Evolutionary conservation across 2,888 invertebrate genomes (phyloP).

Genomic region (Cryptocephalus primarius): DNA sequence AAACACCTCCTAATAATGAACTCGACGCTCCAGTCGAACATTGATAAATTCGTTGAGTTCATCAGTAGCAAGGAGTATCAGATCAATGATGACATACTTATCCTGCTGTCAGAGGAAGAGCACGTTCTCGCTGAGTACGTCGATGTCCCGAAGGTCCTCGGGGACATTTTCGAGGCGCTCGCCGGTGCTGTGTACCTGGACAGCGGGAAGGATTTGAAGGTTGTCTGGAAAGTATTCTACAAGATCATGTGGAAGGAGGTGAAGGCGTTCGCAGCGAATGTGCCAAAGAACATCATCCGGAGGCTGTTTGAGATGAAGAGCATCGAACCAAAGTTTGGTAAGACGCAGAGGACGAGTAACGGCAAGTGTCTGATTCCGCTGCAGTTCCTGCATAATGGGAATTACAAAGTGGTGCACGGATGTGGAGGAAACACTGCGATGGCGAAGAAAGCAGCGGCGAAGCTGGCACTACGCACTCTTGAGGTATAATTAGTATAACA

Average conservation of each 20-base stretch:
- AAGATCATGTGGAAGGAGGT: slow-evolving; percentile 80
- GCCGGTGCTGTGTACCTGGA: slow-evolving; percentile 89
- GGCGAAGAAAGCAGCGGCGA: slow-evolving; percentile 70
- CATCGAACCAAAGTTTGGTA: slow-evolving; percentile 65
- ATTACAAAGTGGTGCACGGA: slow-evolving; percentile 51
- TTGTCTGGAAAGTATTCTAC: slow-evolving; percentile 75
- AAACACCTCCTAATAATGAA: slow-evolving; percentile 52
- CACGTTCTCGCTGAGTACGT: slow-evolving; percentile 60
- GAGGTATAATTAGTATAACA: slow-evolving; percentile 3
- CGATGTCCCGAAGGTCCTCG: slow-evolving; percentile 87
- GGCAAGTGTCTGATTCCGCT: slow-evolving; percentile 48
- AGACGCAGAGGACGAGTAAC: slow-evolving; percentile 19
- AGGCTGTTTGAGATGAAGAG: slow-evolving; percentile 73
- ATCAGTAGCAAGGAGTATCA: slow-evolving; percentile 49
- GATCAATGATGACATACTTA: slow-evolving; percentile 57
- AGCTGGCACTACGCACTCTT: slow-evolving; percentile 55
- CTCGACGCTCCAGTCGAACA: slow-evolving; percentile 40
- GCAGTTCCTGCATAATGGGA: slow-evolving; percentile 48
- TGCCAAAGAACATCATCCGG: slow-evolving; percentile 87
- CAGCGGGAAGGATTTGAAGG: slow-evolving; percentile 56
- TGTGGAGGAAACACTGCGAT: slow-evolving; percentile 58
- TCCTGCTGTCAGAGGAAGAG: slow-evolving; percentile 48
- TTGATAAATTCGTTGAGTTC: slow-evolving; percentile 52
- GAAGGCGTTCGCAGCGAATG: slow-evolving; percentile 63
- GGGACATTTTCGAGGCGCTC: slow-evolving; percentile 88